Base-by-base conservation (phyloP, 2,888 invertebrate species). In the Aphodius sticticus region DNA sequence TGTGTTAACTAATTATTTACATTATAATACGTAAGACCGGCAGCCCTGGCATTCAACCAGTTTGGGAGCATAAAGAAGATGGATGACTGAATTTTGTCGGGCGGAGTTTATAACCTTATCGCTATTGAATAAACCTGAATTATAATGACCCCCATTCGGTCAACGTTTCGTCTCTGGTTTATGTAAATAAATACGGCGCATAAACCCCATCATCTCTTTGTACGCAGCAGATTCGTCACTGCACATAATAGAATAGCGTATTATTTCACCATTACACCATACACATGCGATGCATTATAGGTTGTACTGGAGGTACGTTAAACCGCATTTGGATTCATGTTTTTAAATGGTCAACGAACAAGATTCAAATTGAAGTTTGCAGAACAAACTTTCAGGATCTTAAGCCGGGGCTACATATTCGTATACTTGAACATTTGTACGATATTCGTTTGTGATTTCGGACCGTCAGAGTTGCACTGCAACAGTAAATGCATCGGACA, bases 1-100 rank as follows among this genome's bases (percentile, higher is more conserved):
- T 26, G 26, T 26, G 26, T 26, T 26, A 26, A 26, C 26, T 26
- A 26, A 15, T 15, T 35, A 77, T 69, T 69, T 77, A 83, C 82
- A 83, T 83, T 81, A 83, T 82, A 83, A 83, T 82, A 81, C 82
- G 81, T 82, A 82, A 83, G 81, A 82, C 83, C 83, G 81, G 83
- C 81, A 83, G 82, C 81, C 78, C 12, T 1, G 53, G 53, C 53
- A 82, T 82, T 82, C 82, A 82, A 82, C 81, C 78, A 81, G 70
- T 76, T 69, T 78, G 7, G 35, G 16, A 81, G 35, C 77, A 69
- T 81, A 82, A 81, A 81, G 53, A 82, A 82, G 82, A 82, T 82
- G 81, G 81, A 53, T 78, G 78, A 53, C 26, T 77, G 77, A 70
- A 81, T 78, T 38, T 78, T 77, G 80, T 81, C 79, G 79, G 80